A percentile compares a stretch with the other conserved stretches of the same genome.
Evolutionary conservation across 2,113 vertebrate genomes (phyloP).

Genomic region (Herpailurus yagouaroundi): DNA sequence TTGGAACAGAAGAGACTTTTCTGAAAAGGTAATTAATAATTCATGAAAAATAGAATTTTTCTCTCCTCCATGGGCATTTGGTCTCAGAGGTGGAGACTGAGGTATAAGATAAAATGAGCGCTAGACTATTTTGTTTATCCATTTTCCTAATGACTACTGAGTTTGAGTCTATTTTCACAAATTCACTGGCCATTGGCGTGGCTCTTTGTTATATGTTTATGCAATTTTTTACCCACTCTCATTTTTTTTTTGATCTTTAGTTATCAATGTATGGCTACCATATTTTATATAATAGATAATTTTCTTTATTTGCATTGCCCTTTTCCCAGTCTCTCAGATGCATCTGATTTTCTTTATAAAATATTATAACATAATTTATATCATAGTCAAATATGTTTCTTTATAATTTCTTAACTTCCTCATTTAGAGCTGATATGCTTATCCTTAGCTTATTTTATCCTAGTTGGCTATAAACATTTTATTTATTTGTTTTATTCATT

Average conservation of each 20-base stretch:
- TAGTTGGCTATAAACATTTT: background rate
- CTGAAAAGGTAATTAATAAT: conserved; percentile 69
- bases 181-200: background rate
- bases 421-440: background rate
- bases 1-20: conserved; percentile 8
- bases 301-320: background rate
- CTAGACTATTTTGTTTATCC: background rate
- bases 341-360: background rate
- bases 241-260: background rate
- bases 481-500: background rate
- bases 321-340: background rate
- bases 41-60: conserved; percentile 23
- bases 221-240: background rate
- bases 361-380: background rate
- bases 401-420: background rate
- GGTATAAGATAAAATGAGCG: background rate
- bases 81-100: conserved; percentile 59
- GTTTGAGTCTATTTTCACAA: background rate
- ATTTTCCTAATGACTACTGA: background rate
- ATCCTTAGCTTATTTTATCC: background rate
- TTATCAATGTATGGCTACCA: background rate
- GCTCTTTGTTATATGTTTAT: background rate
- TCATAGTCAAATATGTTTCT: background rate
- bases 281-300: background rate
- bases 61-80: conserved; percentile 35